Base-by-base conservation (phyloP, 37 sponge, comb jelly and placozoan genomes). In the Bolinopsis microptera region DNA sequence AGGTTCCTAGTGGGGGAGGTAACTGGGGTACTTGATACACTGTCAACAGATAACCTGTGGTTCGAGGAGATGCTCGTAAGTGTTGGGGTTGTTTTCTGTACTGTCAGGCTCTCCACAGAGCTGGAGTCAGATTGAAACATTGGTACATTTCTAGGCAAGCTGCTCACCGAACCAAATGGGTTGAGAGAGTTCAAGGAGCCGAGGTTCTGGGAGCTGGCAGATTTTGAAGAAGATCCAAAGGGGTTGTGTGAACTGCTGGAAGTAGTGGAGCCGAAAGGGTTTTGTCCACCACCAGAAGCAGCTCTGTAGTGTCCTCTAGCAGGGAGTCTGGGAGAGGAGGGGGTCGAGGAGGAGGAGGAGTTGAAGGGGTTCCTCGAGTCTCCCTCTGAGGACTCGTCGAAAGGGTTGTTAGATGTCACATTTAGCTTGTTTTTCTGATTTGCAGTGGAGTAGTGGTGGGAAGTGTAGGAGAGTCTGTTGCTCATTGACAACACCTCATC, bases 221-320 rank as follows among this genome's bases (percentile, higher is more conserved):
- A 48, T 48, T 48, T 48, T 5, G 61, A 48, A 3, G 75, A 72
- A 3, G 75, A 72, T 8, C 83, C 83, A 35, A 82, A 82, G 5
- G 83, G 83, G 38, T 82, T 82, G 24, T 36, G 83, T 21, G 83
- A 82, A 8, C 38, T 82, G 23, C 38, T 82, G 3, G 83, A 82
- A 31, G 32, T 82, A 23, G 38, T 82, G 38, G 83, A 82, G 1
- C 83, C 83, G 38, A 82, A 82, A 24, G 83, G 83, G 38, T 82
- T 82, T 2, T 5, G 35, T 35, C 83, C 83, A 18, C 38, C 38
- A 35, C 31, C 26, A 28, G 74, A 72, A 5, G 83, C 24, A 35
- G 83, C 36, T 34, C 83, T 2, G 37, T 21, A 1, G 31, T 82
- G 83, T 23, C 83, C 83, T 23, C 31, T 18, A 31, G 83, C 38